These are phyloP conservation scores for Lamprologus callipterus DNA, from an alignment of 2,113 vertebrate species.

Conservation along the genomic window DNA sequence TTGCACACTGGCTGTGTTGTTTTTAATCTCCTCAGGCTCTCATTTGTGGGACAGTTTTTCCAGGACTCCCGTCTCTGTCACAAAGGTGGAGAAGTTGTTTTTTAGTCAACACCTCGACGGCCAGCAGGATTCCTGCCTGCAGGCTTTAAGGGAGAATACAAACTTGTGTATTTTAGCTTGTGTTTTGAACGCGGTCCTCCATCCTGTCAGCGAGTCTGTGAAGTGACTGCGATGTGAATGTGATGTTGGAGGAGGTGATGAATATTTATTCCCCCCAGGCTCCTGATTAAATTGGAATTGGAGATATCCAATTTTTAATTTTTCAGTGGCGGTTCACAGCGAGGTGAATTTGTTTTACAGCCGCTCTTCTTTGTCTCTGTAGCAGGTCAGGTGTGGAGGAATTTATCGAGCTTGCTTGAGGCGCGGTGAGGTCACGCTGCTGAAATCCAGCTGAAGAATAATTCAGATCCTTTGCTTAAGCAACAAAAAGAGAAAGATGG, in stretches of 20 bases:
- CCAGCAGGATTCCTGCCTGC: neutral
- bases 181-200: neutral
- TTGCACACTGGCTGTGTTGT: neutral
- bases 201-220: neutral
- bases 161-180: neutral
- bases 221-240: neutral
- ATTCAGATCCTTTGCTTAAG: neutral
- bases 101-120: fast-evolving
- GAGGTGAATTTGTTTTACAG: neutral
- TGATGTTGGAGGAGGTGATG: neutral
- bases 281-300: neutral
- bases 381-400: neutral
- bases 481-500: neutral
- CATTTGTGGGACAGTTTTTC: neutral
- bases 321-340: neutral
- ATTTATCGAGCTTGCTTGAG: neutral
- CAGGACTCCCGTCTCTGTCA: neutral
- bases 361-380: neutral
- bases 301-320: neutral
- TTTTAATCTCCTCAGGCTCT: neutral
- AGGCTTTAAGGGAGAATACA: neutral
- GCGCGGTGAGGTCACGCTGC: neutral
- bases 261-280: neutral
- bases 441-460: neutral
- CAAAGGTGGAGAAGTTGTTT: neutral